Percentiles rank a stretch among this genome's conserved stretches.
Conservation (phyloP, 2,888 invertebrate genomes). For the Plagiodera versicolora region DNA sequence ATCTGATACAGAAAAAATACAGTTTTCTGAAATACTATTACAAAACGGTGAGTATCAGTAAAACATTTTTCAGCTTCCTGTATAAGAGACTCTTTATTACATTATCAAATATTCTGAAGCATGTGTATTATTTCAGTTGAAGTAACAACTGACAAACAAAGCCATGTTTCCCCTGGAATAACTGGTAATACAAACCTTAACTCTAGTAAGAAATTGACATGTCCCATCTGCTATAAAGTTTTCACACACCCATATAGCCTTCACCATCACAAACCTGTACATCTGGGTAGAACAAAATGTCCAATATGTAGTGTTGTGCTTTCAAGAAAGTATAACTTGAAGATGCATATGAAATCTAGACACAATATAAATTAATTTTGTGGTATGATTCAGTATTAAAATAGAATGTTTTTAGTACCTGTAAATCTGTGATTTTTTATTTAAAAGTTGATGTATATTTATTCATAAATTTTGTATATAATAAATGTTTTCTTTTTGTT, state of each 20-base stretch:
- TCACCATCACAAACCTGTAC: constrained; percentile 34
- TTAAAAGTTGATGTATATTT: neutral
- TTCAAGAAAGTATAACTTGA: constrained; percentile 36
- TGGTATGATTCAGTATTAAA: neutral
- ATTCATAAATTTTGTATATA: neutral
- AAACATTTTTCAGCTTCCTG: no score
- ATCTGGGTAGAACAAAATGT: constrained; percentile 35
- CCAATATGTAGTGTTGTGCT: constrained; percentile 34
- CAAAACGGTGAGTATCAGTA: constrained; percentile 11
- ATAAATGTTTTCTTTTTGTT: neutral
- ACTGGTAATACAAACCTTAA: constrained; percentile 15
- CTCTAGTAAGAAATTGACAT: constrained; percentile 25
- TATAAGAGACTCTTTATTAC: no score
- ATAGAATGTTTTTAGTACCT: neutral
- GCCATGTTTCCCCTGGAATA: constrained; percentile 7
- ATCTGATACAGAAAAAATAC: constrained; percentile 18
- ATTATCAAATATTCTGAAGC: no score
- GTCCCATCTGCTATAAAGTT: constrained; percentile 32
- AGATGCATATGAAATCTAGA: constrained; percentile 33
- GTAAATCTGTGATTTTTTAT: neutral
- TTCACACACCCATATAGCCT: constrained; percentile 33
- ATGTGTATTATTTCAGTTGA: constrained; percentile 25
- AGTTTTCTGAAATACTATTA: constrained; percentile 20
- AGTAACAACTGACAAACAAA: constrained; percentile 21
- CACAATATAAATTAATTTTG: constrained; percentile 24